Conservation (phyloP, 2,888 invertebrate species). For the Encarsia formosa region DNA sequence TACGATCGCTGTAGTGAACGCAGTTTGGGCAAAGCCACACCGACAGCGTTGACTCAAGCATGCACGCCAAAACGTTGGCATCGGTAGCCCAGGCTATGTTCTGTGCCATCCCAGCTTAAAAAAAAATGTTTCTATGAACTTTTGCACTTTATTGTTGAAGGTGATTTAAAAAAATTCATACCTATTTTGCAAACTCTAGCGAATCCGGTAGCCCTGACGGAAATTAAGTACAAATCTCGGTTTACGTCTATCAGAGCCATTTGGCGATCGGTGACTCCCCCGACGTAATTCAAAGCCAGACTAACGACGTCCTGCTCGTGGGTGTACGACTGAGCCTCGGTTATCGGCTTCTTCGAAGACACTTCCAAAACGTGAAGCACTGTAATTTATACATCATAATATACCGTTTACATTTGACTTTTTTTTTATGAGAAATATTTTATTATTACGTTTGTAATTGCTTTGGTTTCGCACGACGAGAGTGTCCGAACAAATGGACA, state of each 20-base stretch:
- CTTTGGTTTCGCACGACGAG: slow-evolving; percentile 80
- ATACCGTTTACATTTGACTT: not conserved
- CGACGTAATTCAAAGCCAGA: slow-evolving; percentile 81
- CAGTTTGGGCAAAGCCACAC: slow-evolving; percentile 70
- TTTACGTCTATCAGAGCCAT: slow-evolving; percentile 86
- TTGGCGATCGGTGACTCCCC: slow-evolving; percentile 72
- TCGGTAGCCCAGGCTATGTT: slow-evolving; percentile 69
- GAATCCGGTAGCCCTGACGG: slow-evolving; percentile 58
- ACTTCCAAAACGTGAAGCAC: slow-evolving; percentile 84
- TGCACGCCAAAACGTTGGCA: slow-evolving; percentile 73
- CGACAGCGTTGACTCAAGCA: slow-evolving; percentile 72
- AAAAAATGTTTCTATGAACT: slow-evolving; percentile 4
- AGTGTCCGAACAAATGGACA: slow-evolving; percentile 83
- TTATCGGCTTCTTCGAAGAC: slow-evolving; percentile 67
- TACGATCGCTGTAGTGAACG: slow-evolving; percentile 57
- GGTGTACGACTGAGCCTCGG: slow-evolving; percentile 69
- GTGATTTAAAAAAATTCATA: slow-evolving; percentile 22
- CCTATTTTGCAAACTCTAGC: slow-evolving; percentile 49
- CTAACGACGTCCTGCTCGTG: slow-evolving; percentile 78
- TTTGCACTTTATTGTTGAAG: too few species aligned
- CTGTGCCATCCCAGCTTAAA: slow-evolving; percentile 62
- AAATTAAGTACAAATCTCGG: slow-evolving; percentile 79
- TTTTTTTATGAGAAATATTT: not conserved
- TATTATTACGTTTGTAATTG: slow-evolving; percentile 69
- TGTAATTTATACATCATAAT: too few species aligned